Evolutionary conservation across 2,113 vertebrate species (phyloP).

Genomic region (Panthera uncia): DNA sequence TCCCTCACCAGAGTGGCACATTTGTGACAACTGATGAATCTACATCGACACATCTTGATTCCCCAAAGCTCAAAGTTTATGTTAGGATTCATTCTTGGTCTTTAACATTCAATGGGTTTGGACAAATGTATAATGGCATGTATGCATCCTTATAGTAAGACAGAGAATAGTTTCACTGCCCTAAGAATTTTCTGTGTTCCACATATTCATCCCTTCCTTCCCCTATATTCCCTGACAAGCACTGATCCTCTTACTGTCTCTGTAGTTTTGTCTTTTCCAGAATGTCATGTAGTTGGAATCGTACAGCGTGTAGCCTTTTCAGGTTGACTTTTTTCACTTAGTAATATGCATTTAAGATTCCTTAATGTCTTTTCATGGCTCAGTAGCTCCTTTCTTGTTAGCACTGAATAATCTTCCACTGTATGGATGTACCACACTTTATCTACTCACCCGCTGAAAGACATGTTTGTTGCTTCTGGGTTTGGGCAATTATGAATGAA

Average conservation of each 20-base stretch:
- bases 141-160: neutral
- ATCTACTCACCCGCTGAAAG: neutral
- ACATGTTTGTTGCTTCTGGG: neutral
- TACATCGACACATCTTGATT: neutral
- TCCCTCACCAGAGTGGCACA: neutral
- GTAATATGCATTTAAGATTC: neutral
- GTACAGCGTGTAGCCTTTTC: neutral
- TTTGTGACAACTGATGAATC: neutral
- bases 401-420: neutral
- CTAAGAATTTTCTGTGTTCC: neutral
- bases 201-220: neutral
- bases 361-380: neutral
- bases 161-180: neutral
- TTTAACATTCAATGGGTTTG: neutral
- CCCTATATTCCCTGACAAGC: neutral
- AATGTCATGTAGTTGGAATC: neutral
- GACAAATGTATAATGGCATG: neutral
- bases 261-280: neutral
- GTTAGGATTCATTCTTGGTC: neutral
- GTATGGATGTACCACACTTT: neutral
- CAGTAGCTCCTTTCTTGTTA: neutral
- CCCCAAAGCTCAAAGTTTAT: neutral
- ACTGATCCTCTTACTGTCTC: neutral
- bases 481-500: neutral
- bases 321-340: neutral